Conservation (phyloP, 2,888 invertebrate species). For the Tholera decimalis region DNA sequence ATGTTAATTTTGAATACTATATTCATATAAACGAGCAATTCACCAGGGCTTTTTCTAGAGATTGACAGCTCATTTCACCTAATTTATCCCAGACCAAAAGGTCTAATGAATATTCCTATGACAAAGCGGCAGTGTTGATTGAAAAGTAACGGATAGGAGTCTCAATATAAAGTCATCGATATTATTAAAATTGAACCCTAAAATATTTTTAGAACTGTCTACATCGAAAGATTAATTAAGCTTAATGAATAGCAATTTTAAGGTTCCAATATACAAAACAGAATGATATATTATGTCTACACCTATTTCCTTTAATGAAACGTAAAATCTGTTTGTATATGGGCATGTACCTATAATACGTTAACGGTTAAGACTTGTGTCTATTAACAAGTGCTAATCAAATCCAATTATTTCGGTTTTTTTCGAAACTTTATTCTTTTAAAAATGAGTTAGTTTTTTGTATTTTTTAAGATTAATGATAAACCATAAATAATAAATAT, state of each 20-base stretch:
- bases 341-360: background rate
- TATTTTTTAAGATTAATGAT: background rate
- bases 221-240: slow-evolving; percentile 54
- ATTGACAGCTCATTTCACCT: no score
- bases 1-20: no score
- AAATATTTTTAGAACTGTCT: slow-evolving; percentile 7
- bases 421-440: background rate
- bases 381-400: slow-evolving; percentile 31
- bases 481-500: background rate
- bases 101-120: no score
- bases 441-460: background rate
- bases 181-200: slow-evolving; percentile 28
- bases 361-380: background rate
- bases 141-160: no score
- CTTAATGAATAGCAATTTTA: slow-evolving; percentile 49
- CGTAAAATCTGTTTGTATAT: slow-evolving; percentile 17
- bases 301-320: slow-evolving; percentile 28
- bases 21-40: no score
- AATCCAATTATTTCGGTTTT: background rate
- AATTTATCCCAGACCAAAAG: no score
- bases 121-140: no score
- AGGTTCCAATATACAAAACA: slow-evolving; percentile 36
- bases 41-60: no score
- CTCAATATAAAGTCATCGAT: no score
- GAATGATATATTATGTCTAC: slow-evolving; percentile 18